Conservation (phyloP, 2,797 vertebrate species). For the Pipistrellus pipistrellus region DNA sequence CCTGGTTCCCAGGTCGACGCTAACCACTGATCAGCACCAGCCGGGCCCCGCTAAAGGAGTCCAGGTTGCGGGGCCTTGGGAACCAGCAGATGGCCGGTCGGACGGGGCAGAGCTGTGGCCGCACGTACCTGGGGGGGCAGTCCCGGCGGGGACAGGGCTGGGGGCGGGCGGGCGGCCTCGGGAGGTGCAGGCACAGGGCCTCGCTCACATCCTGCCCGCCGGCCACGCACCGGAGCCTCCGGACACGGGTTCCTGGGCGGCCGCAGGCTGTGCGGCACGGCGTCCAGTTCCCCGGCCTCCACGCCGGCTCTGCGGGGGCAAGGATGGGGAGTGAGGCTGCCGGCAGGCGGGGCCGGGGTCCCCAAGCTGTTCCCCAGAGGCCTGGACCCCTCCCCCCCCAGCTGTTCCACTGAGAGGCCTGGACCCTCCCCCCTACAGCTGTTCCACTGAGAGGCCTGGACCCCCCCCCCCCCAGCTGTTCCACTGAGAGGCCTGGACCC, state of each 20-base stretch:
- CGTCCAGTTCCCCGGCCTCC: slow-evolving; percentile 92
- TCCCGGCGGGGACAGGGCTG: slow-evolving; percentile 90
- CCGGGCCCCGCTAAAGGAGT: neutral
- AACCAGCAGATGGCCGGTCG: too few relatives aligned
- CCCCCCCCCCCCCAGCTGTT: too few relatives aligned
- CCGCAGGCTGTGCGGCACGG: slow-evolving; percentile 93
- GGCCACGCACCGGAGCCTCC: slow-evolving; percentile 87
- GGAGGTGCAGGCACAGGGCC: slow-evolving; percentile 88
- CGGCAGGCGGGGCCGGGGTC: too few relatives aligned
- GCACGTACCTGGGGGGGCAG: slow-evolving; percentile 92
- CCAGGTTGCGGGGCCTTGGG: too few relatives aligned
- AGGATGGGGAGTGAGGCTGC: neutral
- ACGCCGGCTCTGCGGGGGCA: slow-evolving; percentile 88
- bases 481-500: too few relatives aligned
- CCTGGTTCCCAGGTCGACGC: neutral
- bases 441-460: too few relatives aligned
- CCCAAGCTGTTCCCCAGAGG: too few relatives aligned
- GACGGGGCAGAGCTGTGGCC: neutral
- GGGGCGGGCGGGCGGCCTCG: slow-evolving; percentile 86
- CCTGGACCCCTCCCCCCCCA: too few relatives aligned
- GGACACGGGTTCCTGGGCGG: slow-evolving; percentile 88
- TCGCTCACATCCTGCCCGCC: slow-evolving; percentile 86
- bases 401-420: too few relatives aligned
- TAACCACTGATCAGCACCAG: neutral
- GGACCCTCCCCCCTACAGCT: too few relatives aligned